Evolutionary conservation across 2,888 invertebrate genomes (phyloP).

Genomic region (Eurois occulta): DNA sequence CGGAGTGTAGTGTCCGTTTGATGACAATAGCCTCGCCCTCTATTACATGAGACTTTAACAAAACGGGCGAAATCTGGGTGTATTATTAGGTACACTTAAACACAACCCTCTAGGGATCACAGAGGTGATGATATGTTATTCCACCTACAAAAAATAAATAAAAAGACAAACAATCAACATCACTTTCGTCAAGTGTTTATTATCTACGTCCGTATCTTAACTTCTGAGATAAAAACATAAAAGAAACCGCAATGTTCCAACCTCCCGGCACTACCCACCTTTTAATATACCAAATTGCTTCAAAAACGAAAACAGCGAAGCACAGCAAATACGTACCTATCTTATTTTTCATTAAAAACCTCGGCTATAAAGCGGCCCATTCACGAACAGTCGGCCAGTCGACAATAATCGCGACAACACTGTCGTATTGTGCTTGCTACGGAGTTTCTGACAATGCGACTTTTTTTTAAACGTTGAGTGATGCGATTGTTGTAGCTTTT

Average conservation of each 20-base stretch:
- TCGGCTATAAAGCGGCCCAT: slow-evolving; percentile 63
- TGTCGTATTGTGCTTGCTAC: slow-evolving; percentile 63
- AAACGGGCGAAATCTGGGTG: too few relatives aligned
- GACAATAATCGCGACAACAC: slow-evolving; percentile 69
- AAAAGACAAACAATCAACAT: neutral
- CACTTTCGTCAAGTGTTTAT: neutral
- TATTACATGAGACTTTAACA: neutral
- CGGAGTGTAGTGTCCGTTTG: neutral
- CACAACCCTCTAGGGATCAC: neutral
- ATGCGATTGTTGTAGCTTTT: slow-evolving; percentile 58
- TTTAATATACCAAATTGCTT: slow-evolving; percentile 50
- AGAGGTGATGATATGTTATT: neutral
- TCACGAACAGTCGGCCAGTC: slow-evolving; percentile 64
- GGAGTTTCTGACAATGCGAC: slow-evolving; percentile 63
- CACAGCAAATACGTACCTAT: slow-evolving; percentile 64
- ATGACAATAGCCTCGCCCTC: neutral
- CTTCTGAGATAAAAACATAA: neutral
- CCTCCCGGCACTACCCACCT: neutral
- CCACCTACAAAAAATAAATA: neutral
- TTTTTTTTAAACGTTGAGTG: slow-evolving; percentile 62
- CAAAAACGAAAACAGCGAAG: slow-evolving; percentile 42
- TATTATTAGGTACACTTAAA: neutral
- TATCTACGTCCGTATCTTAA: neutral
- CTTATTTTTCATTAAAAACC: slow-evolving; percentile 73
- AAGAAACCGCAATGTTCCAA: neutral